A percentile compares a stretch with the other conserved stretches of the same genome.
These are phyloP conservation scores for Nothoprocta pentlandii DNA, from an alignment of 2,113 vertebrate genomes.

Conservation along the genomic window DNA sequence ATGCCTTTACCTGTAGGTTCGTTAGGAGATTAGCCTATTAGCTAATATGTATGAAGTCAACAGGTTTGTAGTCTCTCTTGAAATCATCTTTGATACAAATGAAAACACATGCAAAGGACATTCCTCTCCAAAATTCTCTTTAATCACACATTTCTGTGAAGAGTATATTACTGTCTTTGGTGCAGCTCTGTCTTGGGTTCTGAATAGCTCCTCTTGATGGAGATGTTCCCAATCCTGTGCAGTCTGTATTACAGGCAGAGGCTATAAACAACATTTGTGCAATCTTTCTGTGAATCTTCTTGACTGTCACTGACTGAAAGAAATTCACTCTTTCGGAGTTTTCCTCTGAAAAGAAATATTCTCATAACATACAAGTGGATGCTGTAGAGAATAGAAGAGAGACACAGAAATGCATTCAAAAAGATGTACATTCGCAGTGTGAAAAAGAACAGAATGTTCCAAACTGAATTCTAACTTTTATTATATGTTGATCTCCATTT, in stretches of 20 bases:
- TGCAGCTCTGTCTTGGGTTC: background rate
- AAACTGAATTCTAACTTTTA: background rate
- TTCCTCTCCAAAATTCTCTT: background rate
- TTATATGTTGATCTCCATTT: background rate
- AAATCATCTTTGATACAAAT: background rate
- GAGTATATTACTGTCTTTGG: background rate
- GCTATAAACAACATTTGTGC: background rate
- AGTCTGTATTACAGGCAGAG: background rate
- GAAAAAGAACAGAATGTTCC: background rate
- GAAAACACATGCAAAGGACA: background rate
- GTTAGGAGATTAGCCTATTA: background rate
- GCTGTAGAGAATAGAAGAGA: background rate
- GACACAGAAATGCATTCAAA: background rate
- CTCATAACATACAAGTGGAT: background rate
- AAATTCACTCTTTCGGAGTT: background rate
- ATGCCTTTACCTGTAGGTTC: background rate
- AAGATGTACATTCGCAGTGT: background rate
- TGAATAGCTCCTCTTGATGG: background rate
- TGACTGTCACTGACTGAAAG: background rate
- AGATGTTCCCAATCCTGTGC: background rate
- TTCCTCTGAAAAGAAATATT: background rate
- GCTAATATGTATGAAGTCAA: background rate
- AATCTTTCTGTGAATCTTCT: background rate
- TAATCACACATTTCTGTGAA: background rate
- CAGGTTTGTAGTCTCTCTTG: background rate